These are phyloP conservation scores for Prunella himalayana DNA, from an alignment of 2,113 vertebrate genomes.

Conservation along the genomic window DNA sequence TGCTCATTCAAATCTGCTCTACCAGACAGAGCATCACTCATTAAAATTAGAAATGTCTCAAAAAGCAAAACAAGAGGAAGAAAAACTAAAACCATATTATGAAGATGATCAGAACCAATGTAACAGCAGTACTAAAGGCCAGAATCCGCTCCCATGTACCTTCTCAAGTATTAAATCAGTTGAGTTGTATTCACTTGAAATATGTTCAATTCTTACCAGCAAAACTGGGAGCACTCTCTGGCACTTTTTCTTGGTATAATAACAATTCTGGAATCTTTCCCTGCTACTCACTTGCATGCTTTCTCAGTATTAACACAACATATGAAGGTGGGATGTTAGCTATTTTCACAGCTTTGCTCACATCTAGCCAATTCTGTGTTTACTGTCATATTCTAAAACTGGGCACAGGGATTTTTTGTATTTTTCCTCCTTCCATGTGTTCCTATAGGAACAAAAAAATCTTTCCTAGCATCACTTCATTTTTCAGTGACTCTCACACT, in stretches of 20 bases:
- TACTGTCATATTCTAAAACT: neutral
- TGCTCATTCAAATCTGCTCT: neutral
- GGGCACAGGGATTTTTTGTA: neutral
- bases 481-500: neutral
- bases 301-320: neutral
- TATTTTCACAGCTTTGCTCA: neutral
- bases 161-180: neutral
- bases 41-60: neutral
- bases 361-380: conserved; percentile 5
- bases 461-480: neutral
- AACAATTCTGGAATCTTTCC: neutral
- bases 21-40: neutral
- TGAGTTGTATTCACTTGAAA: neutral
- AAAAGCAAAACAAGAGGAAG: neutral
- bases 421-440: neutral
- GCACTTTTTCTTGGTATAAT: neutral
- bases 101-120: neutral
- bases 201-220: neutral
- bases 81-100: neutral
- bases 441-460: neutral
- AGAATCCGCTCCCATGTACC: neutral
- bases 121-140: neutral
- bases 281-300: neutral
- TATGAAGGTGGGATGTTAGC: neutral
- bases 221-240: neutral